Conservation (phyloP, 2,113 vertebrate genomes). For the Ptyas mucosa region DNA sequence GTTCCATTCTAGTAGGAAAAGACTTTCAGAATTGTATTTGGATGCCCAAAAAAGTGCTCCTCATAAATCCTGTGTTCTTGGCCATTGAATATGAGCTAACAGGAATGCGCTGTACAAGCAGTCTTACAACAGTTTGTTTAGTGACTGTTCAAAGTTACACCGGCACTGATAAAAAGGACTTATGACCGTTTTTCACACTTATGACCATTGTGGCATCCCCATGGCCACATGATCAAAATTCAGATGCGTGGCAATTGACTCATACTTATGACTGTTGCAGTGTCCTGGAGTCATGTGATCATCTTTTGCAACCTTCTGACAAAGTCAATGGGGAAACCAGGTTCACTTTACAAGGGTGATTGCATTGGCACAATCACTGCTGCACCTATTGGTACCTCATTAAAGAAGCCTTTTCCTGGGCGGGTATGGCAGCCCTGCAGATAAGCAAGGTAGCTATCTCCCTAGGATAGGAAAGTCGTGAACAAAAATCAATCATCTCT, state of each 20-base stretch:
- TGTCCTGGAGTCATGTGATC: no score
- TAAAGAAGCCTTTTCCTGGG: background rate
- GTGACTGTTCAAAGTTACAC: no score
- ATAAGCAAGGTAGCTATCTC: background rate
- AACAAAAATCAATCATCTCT: background rate
- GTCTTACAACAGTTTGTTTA: no score
- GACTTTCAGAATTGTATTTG: background rate
- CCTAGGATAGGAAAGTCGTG: background rate
- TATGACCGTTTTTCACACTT: no score
- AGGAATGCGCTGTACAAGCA: background rate
- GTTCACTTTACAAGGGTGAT: no score
- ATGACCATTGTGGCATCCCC: no score
- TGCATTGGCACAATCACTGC: background rate
- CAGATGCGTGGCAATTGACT: no score
- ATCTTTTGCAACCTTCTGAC: no score
- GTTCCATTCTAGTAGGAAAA: background rate
- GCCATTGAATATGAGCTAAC: background rate
- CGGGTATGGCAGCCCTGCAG: background rate
- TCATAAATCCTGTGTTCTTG: background rate
- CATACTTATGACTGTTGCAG: no score
- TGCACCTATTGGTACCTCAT: background rate
- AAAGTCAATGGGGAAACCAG: no score
- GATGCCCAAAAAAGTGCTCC: background rate
- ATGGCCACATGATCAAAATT: no score
- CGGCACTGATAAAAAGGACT: no score